Conservation (phyloP, 64 coral and sea anemone species). For the Catalaphyllia jardinei region DNA sequence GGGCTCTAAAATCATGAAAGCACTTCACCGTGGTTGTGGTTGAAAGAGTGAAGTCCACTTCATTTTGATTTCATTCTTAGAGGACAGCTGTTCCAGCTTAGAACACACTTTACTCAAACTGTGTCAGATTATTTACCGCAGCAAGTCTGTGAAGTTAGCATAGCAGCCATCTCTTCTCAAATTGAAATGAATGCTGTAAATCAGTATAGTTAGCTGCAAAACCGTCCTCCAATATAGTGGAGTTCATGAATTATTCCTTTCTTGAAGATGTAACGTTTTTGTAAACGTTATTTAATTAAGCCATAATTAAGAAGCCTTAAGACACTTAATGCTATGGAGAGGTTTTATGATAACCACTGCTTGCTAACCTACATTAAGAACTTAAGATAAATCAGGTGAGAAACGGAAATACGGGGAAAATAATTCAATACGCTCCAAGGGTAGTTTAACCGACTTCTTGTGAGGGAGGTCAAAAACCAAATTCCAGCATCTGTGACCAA, state of each 20-base stretch:
- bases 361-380: neutral
- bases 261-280: neutral
- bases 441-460: constrained; percentile 19
- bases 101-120: neutral
- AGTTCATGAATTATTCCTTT: neutral
- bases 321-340: neutral
- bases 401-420: constrained; percentile 19
- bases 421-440: constrained; percentile 10
- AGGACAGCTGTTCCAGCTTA: neutral
- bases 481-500: neutral
- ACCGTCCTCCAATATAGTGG: neutral
- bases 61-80: neutral
- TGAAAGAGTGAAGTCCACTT: neutral
- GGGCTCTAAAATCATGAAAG: neutral
- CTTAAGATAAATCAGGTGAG: constrained; percentile 31
- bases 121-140: neutral
- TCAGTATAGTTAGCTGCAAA: neutral
- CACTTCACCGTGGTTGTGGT: neutral
- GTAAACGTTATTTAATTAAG: neutral
- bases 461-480: neutral
- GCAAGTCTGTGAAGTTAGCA: neutral
- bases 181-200: neutral
- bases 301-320: neutral
- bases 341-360: neutral
- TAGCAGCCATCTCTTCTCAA: neutral